Evolutionary conservation across 2,888 invertebrate genomes (phyloP), one percentile per base, ranked within the genome.

Genomic region (Andrena camellia): DNA sequence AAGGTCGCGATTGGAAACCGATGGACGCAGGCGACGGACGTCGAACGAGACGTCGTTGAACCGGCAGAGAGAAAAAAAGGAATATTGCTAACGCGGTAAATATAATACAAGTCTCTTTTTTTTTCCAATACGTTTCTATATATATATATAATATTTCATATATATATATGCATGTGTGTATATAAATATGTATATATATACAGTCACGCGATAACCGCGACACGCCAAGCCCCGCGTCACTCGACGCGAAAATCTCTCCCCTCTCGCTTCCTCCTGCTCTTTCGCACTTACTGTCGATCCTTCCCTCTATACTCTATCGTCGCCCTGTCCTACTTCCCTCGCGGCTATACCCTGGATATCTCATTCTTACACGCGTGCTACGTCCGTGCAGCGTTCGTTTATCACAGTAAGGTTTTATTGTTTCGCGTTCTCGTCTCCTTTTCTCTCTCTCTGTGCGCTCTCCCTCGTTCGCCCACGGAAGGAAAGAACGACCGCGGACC

Each of bases 321-420:
- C 66, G 42, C 42, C 66, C 67, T 63, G 59, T 63, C 54, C 54
- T 17, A 57, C 50, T 48, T 63, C 79, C 57, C 52, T 69, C 48
- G 35, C 66, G 50, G 48, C 63, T 78, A 74, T 79, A 78, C 75
- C 77, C 79, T 67, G 81, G 48, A 78, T 79, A 70, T 57, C 57
- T 78, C 62, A 63, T 68, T 75, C 52, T 64, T 60, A 23, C 29
- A 35, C 59, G 81, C 78, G 54, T 35, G n/a, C 57, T 70, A 64
- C 42, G 23, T 68, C 23, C 59, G 31, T 59, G 77, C 67, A 54
- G 54, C 67, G 29, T 67, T 72, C 72, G 66, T 81, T 78, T 85
- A 85, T 85, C 85, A 85, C 85, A 85, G 85, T 78, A 79, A 71
- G 83, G 54, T 80, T 81, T 75, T 26, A 57, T 72, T 29, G 64